Conservation (phyloP, 2,888 invertebrate genomes). For the Molanna angustata region DNA sequence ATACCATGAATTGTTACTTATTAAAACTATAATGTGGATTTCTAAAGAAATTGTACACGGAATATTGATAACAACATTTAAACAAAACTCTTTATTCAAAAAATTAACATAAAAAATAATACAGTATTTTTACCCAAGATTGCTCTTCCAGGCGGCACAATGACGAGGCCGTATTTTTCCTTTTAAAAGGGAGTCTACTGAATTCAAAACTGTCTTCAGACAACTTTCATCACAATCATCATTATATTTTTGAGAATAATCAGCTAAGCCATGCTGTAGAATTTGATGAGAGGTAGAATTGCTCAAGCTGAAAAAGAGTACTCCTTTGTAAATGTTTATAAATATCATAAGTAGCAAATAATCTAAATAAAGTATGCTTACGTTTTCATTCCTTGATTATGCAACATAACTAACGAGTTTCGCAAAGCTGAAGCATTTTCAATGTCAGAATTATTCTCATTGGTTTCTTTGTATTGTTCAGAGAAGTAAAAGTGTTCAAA, state of each 20-base stretch:
- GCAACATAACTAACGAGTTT: conserved; percentile 19
- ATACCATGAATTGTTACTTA: no score
- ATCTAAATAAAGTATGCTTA: conserved; percentile 6
- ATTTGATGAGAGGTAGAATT: conserved; percentile 24
- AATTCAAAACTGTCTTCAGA: conserved; percentile 13
- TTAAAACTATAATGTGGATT: no score
- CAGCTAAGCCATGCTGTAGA: conserved; percentile 16
- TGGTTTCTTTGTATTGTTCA: conserved; percentile 9
- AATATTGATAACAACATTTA: no score
- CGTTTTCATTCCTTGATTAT: conserved; percentile 21
- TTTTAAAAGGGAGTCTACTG: conserved; percentile 21
- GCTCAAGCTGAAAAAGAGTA: conserved; percentile 22
- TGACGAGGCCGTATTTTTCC: conserved; percentile 28
- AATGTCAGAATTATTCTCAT: conserved; percentile 11
- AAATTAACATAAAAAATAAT: not conserved
- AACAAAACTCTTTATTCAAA: no score
- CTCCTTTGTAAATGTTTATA: not conserved
- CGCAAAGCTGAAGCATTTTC: conserved; percentile 19
- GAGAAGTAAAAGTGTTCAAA: conserved; percentile 23
- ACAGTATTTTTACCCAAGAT: conserved; percentile 22
- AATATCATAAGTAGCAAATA: not conserved
- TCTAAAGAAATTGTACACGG: no score
- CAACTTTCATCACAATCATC: conserved; percentile 18
- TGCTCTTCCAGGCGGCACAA: conserved; percentile 26
- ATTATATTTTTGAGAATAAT: conserved; percentile 21